These are phyloP conservation scores for Telmatochromis brichardi DNA, from an alignment of 2,113 vertebrate genomes.

Conservation along the genomic window DNA sequence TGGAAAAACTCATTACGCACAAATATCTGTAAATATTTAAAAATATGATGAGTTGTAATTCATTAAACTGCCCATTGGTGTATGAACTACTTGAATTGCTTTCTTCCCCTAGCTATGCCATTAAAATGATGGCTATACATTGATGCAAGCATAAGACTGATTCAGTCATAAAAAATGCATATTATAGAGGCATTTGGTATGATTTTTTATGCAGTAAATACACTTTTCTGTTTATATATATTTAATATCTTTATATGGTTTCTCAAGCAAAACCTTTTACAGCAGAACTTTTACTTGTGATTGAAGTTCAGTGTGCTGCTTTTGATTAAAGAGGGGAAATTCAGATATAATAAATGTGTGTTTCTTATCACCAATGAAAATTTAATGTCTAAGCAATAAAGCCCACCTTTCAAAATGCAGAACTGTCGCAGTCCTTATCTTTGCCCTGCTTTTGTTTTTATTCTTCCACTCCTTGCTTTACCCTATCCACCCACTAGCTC, in stretches of 20 bases:
- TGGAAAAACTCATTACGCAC: neutral
- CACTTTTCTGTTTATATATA: neutral
- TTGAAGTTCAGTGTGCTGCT: neutral
- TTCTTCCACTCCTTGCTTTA: neutral
- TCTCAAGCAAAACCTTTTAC: neutral
- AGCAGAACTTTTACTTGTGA: neutral
- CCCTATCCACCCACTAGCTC: neutral
- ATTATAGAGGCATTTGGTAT: neutral
- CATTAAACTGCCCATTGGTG: neutral
- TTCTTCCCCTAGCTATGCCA: neutral
- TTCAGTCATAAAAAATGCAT: neutral
- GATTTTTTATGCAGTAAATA: neutral
- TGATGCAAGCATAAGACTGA: neutral
- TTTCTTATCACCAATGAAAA: neutral
- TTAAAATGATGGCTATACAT: neutral
- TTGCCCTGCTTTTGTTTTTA: neutral
- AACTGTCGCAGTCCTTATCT: neutral
- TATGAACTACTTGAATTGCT: neutral
- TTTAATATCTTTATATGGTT: neutral
- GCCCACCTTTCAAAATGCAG: neutral
- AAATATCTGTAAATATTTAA: neutral
- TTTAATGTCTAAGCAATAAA: neutral
- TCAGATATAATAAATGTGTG: neutral
- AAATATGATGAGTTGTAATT: neutral
- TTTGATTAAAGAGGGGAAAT: neutral